Conservation (phyloP, 2,888 invertebrate genomes). For the Glyphotaelius pellucidus region DNA sequence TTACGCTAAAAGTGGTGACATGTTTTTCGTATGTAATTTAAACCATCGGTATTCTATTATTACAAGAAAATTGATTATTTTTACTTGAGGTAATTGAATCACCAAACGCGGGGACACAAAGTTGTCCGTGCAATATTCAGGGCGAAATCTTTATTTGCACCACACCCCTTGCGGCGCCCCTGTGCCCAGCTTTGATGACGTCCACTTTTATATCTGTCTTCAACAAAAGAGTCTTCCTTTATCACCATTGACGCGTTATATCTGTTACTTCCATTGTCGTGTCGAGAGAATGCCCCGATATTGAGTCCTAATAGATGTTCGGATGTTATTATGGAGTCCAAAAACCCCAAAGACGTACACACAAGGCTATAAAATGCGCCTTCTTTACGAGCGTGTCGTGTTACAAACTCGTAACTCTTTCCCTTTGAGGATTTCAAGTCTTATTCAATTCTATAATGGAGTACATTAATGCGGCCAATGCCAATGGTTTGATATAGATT, state of each 20-base stretch:
- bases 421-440: not conserved
- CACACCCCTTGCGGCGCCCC: not conserved
- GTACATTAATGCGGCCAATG: not conserved
- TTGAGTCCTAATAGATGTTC: conserved; percentile 21
- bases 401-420: conserved; percentile 7
- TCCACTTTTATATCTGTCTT: conserved; percentile 35
- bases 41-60: not conserved
- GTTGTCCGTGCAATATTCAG: too few species aligned
- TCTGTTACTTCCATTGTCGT: not conserved
- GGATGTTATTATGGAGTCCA: conserved; percentile 21
- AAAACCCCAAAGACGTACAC: not conserved
- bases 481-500: not conserved
- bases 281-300: conserved; percentile 28
- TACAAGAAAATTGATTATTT: not conserved
- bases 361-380: conserved; percentile 11
- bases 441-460: not conserved
- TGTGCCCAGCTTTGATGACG: not conserved
- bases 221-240: conserved; percentile 37
- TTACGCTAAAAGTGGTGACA: not conserved
- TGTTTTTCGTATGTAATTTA: not conserved
- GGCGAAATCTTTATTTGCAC: too few species aligned
- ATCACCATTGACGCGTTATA: conserved; percentile 2
- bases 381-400: conserved; percentile 21
- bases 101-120: too few species aligned
- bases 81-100: too few species aligned